These are phyloP conservation scores for Hystrix brachyura DNA, from an alignment of 2,113 vertebrate genomes.

Conservation along the genomic window DNA sequence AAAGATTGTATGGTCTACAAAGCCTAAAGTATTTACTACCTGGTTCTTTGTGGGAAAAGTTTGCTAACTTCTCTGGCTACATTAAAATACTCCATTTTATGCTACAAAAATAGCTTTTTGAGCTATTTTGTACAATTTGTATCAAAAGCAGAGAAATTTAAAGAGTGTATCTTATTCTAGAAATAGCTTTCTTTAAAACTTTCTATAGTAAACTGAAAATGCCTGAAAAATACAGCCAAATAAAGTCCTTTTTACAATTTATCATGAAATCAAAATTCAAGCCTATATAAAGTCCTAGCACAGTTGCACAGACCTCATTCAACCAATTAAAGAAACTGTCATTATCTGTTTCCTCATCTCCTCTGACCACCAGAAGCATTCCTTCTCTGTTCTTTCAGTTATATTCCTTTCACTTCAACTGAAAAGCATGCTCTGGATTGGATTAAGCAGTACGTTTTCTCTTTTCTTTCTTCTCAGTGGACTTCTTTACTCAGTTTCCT, in stretches of 20 bases:
- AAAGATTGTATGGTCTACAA: not conserved
- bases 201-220: slow-evolving; percentile 42
- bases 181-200: slow-evolving; percentile 7
- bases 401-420: slow-evolving; percentile 21
- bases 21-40: slow-evolving; percentile 16
- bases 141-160: slow-evolving; percentile 54
- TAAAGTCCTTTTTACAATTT: slow-evolving; percentile 33
- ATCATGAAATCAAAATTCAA: slow-evolving; percentile 3
- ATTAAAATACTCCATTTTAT: slow-evolving; percentile 58
- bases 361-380: not conserved
- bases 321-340: not conserved
- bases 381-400: not conserved
- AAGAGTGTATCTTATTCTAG: slow-evolving; percentile 12
- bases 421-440: slow-evolving; percentile 45
- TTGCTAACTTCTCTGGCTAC: not conserved
- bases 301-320: not conserved
- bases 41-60: slow-evolving; percentile 17
- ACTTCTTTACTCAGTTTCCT: slow-evolving; percentile 48
- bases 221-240: slow-evolving; percentile 54
- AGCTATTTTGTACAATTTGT: slow-evolving; percentile 22
- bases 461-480: slow-evolving; percentile 20
- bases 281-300: not conserved
- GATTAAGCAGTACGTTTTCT: slow-evolving; percentile 7
- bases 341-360: not conserved
- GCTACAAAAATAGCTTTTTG: not conserved